Conservation (phyloP, 64 coral and sea anemone species). For the Dendronephthya gigantea region DNA sequence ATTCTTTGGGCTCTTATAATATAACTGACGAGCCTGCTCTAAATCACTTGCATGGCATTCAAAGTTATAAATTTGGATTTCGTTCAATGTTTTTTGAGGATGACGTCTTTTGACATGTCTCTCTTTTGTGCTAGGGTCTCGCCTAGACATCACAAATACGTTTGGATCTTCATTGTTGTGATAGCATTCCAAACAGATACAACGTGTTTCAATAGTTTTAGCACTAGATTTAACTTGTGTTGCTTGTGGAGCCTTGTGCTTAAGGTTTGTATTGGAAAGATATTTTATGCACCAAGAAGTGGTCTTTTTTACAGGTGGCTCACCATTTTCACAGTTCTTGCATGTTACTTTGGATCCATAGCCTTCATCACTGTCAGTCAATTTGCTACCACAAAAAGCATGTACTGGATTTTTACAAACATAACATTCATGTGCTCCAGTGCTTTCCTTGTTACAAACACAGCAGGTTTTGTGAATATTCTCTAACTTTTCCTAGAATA, state of each 20-base stretch:
- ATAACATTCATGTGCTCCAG: background rate
- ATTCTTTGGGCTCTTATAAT: background rate
- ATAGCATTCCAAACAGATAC: too few species aligned
- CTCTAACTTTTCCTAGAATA: too few species aligned
- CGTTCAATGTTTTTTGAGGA: background rate
- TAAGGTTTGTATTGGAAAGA: too few species aligned
- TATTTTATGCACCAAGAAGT: too few species aligned
- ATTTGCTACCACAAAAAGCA: background rate
- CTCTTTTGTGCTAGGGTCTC: background rate
- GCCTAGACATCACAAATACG: background rate
- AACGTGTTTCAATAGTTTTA: too few species aligned
- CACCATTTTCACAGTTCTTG: too few species aligned
- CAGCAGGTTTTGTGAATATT: background rate
- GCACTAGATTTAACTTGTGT: too few species aligned
- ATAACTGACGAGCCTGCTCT: background rate
- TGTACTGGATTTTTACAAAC: background rate
- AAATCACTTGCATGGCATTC: too few species aligned
- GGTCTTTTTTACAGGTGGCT: too few species aligned
- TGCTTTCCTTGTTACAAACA: background rate
- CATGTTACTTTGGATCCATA: background rate
- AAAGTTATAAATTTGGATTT: too few species aligned
- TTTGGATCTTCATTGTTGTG: background rate
- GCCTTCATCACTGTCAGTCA: background rate
- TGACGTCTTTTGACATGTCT: slow-evolving; percentile 7
- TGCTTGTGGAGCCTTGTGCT: too few species aligned